A percentile compares a stretch with the other conserved stretches of the same genome.
Evolutionary conservation across 2,113 vertebrate genomes (phyloP).

Genomic region (Rynchops niger): DNA sequence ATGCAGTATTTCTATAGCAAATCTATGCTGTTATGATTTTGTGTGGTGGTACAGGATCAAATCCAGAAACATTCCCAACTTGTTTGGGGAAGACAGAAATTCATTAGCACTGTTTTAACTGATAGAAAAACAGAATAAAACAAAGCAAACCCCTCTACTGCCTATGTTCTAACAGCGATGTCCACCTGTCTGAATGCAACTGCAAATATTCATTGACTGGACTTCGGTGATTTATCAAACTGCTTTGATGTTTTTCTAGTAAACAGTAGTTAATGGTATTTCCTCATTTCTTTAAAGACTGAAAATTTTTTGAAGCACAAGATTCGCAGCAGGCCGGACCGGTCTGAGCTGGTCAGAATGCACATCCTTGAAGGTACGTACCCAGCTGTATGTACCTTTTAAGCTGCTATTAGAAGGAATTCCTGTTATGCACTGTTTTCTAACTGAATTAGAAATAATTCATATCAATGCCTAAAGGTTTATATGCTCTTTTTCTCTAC

Average conservation of each 20-base stretch:
- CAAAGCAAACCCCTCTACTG: not conserved
- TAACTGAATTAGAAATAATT: not conserved
- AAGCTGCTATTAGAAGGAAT: not conserved
- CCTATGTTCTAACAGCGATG: not conserved
- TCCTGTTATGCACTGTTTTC: not conserved
- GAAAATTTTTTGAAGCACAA: conserved; percentile 99
- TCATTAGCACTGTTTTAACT: not conserved
- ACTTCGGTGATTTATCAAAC: not conserved
- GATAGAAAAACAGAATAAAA: not conserved
- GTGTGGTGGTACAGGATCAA: not conserved
- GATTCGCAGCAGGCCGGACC: conserved; percentile 94
- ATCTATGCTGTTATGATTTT: not conserved
- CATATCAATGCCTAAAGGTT: not conserved
- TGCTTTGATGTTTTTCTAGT: not conserved
- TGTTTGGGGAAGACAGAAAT: not conserved
- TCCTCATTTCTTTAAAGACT: conserved; percentile 77
- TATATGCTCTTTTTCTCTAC: not conserved
- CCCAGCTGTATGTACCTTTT: not conserved
- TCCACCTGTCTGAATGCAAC: not conserved
- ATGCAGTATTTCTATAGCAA: not conserved
- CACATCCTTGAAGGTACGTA: conserved; percentile 94
- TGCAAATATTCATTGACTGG: not conserved
- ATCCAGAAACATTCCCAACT: not conserved
- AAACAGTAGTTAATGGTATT: not conserved
- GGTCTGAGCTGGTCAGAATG: conserved; percentile 96